Conservation (phyloP, 2,888 invertebrate species). For the Dione juno region DNA sequence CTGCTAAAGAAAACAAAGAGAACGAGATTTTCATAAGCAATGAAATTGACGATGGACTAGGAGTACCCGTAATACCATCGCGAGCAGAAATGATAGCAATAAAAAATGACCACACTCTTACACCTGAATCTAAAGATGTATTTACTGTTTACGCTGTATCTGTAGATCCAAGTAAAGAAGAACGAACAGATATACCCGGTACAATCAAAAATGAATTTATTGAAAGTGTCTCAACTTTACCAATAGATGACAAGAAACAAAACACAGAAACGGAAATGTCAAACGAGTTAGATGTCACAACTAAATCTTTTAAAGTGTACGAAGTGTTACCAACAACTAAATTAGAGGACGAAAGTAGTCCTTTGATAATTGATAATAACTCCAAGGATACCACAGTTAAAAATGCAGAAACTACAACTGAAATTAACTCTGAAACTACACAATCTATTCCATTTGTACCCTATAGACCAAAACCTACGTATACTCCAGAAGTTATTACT, state of each 20-base stretch:
- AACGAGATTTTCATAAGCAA: conserved; percentile 77
- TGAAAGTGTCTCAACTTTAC: conserved; percentile 74
- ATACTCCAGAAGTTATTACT: conserved; percentile 66
- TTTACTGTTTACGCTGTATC: conserved; percentile 62
- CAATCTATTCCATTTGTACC: conserved; percentile 63
- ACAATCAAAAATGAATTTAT: conserved; percentile 59
- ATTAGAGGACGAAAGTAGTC: conserved; percentile 55
- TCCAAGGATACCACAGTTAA: conserved; percentile 59
- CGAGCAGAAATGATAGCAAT: conserved; percentile 48
- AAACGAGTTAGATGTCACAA: conserved; percentile 65
- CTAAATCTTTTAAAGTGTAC: conserved; percentile 69
- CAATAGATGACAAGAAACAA: conserved; percentile 59
- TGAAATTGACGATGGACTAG: conserved; percentile 74
- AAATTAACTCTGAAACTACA: conserved; percentile 66
- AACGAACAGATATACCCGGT: conserved; percentile 48
- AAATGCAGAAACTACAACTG: conserved; percentile 70
- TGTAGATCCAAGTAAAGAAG: conserved; percentile 53
- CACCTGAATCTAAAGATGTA: conserved; percentile 57
- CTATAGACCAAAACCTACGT: conserved; percentile 52
- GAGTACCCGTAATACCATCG: conserved; percentile 55
- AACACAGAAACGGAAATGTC: conserved; percentile 56
- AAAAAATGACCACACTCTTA: conserved; percentile 48
- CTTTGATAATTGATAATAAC: conserved; percentile 49
- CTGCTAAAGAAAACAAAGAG: conserved; percentile 61
- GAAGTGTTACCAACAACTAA: conserved; percentile 67